phyloP scores from a whole-genome alignment of 2,888 invertebrate species.

The Lasioglossum oenotherae region DNA sequence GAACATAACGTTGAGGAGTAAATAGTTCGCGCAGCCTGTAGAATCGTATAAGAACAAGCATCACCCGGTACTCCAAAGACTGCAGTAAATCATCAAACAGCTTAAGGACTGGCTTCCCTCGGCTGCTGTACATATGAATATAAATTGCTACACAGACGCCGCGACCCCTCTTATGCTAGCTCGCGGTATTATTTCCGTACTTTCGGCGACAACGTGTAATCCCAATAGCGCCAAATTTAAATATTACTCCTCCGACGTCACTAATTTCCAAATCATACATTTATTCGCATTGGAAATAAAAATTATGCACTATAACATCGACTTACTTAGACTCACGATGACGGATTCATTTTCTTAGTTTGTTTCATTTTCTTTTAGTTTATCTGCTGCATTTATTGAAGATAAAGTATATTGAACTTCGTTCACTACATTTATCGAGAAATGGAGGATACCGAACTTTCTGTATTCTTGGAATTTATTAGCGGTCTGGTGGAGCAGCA shows the following conservation, averaged over 20 bases:
- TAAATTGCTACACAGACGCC: slow-evolving; percentile 48
- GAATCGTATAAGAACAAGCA: slow-evolving; percentile 58
- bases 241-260: neutral
- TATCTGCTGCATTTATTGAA: neutral
- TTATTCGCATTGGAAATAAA: neutral
- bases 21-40: slow-evolving; percentile 41
- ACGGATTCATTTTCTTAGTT: too few species aligned
- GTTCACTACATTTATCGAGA: neutral
- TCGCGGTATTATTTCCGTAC: slow-evolving; percentile 28
- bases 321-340: neutral
- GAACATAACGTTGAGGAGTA: slow-evolving; percentile 28
- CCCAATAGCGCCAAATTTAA: neutral
- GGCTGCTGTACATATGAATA: slow-evolving; percentile 42
- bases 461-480: neutral
- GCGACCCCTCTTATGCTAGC: slow-evolving; percentile 22
- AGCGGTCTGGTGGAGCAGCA: neutral
- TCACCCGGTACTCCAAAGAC: slow-evolving; percentile 31
- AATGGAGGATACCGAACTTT: neutral
- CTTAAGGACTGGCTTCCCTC: slow-evolving; percentile 31
- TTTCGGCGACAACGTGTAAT: slow-evolving; percentile 29
- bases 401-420: neutral
- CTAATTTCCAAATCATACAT: neutral
- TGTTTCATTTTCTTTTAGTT: neutral
- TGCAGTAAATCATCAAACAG: slow-evolving; percentile 47
- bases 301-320: neutral